Percentiles rank a stretch among this genome's conserved stretches.
These are phyloP conservation scores for Ormyrus labotus DNA, from an alignment of 2,888 invertebrate species.

Conservation along the genomic window DNA sequence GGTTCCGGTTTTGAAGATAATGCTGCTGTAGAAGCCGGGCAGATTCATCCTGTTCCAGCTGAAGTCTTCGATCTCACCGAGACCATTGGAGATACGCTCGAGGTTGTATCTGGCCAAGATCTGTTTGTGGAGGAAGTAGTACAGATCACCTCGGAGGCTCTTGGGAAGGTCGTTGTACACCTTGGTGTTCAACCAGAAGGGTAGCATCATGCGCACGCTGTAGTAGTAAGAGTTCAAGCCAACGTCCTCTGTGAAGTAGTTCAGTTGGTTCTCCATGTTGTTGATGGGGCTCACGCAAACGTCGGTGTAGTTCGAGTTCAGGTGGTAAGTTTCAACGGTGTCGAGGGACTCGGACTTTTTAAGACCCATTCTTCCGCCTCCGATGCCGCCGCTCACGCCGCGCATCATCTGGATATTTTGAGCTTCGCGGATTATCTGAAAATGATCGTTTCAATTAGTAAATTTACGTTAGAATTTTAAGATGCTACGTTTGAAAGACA, in stretches of 20 bases:
- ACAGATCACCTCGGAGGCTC: slow-evolving; percentile 81
- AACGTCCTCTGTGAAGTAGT: slow-evolving; percentile 84
- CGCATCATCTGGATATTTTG: slow-evolving; percentile 78
- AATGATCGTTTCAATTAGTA: no score
- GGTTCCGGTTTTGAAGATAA: slow-evolving; percentile 80
- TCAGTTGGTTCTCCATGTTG: slow-evolving; percentile 79
- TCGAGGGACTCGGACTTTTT: slow-evolving; percentile 56
- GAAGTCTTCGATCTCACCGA: slow-evolving; percentile 80
- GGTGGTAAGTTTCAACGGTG: slow-evolving; percentile 76
- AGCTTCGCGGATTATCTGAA: slow-evolving; percentile 80
- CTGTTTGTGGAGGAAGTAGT: slow-evolving; percentile 83
- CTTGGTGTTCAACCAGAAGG: slow-evolving; percentile 82
- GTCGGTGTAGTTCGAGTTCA: slow-evolving; percentile 81
- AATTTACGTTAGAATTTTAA: no score
- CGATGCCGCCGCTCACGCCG: slow-evolving; percentile 60
- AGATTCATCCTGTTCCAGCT: slow-evolving; percentile 77
- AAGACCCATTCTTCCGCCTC: slow-evolving; percentile 65
- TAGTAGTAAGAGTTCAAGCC: slow-evolving; percentile 83
- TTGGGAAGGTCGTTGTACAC: slow-evolving; percentile 76
- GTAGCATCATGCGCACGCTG: slow-evolving; percentile 81
- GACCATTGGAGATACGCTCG: slow-evolving; percentile 82
- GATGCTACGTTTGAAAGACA: no score
- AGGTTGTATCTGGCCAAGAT: slow-evolving; percentile 83
- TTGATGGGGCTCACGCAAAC: slow-evolving; percentile 74
- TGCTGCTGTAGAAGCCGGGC: slow-evolving; percentile 80